These are phyloP conservation scores for Esperia sulphurella DNA, from an alignment of 2,888 invertebrate genomes.

Conservation along the genomic window DNA sequence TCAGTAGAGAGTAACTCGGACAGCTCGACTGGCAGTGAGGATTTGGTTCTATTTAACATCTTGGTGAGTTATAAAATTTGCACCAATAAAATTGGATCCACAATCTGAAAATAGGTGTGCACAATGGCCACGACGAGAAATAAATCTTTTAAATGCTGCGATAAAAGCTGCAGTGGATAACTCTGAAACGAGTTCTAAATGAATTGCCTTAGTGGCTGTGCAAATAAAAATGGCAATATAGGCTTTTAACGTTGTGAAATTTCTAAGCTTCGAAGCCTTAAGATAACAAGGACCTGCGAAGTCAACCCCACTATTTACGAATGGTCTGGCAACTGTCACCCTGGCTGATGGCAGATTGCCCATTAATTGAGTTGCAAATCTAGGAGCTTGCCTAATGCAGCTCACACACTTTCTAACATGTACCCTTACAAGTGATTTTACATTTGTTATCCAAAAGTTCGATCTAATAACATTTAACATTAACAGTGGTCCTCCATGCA, in stretches of 20 bases:
- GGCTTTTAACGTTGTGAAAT: constrained; percentile 17
- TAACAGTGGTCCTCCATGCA: constrained; percentile 19
- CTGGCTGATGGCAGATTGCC: constrained; percentile 5
- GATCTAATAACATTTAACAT: constrained; percentile 13
- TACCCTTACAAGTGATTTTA: constrained; percentile 3
- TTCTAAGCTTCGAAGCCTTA: constrained; percentile 13
- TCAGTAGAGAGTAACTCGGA: not conserved
- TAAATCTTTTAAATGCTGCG: not conserved
- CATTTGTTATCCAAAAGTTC: constrained; percentile 14
- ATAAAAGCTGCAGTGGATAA: not conserved
- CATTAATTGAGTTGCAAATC: constrained; percentile 4
- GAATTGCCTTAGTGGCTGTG: not conserved
- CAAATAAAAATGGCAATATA: constrained; percentile 11
- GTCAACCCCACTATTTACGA: constrained; percentile 2
- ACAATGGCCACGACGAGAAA: not conserved
- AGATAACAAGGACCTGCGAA: constrained; percentile 10
- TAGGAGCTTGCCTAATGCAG: constrained; percentile 3
- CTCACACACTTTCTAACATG: constrained; percentile 5
- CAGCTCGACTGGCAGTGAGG: not conserved
- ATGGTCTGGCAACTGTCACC: constrained; percentile 1
- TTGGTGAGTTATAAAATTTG: not conserved
- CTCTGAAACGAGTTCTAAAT: not conserved
- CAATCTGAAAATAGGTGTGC: not conserved
- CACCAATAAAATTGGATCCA: not conserved
- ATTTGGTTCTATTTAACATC: not conserved